A percentile compares a stretch with the other conserved stretches of the same genome.
These are phyloP conservation scores for Cossypha heuglini DNA, from an alignment of 2,797 vertebrate species.

Conservation along the genomic window DNA sequence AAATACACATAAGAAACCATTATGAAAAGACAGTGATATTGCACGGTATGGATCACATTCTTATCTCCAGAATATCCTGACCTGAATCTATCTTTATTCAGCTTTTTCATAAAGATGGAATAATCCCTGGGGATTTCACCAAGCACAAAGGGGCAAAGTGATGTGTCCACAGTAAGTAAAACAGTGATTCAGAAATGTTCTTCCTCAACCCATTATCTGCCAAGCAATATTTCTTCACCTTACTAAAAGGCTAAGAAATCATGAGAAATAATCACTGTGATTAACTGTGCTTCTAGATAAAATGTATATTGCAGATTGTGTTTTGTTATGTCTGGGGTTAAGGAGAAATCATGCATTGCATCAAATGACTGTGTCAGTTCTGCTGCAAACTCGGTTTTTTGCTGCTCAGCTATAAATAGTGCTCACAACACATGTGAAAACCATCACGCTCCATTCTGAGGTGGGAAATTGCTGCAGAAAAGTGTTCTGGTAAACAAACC, in stretches of 20 bases:
- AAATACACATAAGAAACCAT: not conserved
- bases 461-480: constrained; percentile 17
- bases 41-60: not conserved
- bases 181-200: not conserved
- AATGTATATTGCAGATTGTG: not conserved
- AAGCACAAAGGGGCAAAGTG: not conserved
- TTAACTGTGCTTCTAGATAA: not conserved
- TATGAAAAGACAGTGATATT: not conserved
- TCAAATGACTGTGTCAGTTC: not conserved
- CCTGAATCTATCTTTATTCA: not conserved
- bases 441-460: not conserved
- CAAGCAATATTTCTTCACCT: not conserved
- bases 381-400: not conserved
- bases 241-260: not conserved
- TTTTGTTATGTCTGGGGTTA: not conserved
- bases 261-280: not conserved
- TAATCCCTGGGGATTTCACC: not conserved
- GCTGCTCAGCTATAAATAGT: constrained; percentile 27
- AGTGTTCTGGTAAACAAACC: constrained; percentile 44
- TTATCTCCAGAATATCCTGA: not conserved
- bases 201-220: not conserved
- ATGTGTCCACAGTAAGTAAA: not conserved
- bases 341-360: not conserved
- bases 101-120: not conserved
- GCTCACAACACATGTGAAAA: constrained; percentile 24